phyloP scores from a whole-genome alignment of 2,797 vertebrate genomes.

The Synanceia verrucosa region DNA sequence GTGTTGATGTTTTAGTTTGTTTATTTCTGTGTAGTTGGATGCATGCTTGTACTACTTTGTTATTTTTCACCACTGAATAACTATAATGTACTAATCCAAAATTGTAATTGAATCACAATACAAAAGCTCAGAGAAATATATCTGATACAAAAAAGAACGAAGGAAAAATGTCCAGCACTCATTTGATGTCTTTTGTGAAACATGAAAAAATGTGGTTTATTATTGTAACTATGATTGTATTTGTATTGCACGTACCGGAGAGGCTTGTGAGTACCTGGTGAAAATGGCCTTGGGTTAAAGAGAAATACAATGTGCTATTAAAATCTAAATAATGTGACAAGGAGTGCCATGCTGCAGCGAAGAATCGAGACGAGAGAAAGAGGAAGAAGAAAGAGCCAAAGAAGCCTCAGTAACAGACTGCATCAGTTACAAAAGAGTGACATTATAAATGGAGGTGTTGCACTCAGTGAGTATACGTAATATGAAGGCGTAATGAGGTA shows the following conservation, averaged over 20 bases:
- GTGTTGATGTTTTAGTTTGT: not conserved
- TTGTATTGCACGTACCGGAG: not conserved
- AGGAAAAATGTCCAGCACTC: not conserved
- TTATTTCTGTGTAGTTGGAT: not conserved
- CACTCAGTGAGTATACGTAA: not conserved
- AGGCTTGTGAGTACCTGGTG: not conserved
- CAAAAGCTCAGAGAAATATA: constrained; percentile 1
- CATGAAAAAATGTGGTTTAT: not conserved
- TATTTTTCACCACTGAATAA: not conserved
- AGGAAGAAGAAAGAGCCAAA: not conserved
- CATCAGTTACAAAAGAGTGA: constrained; percentile 12
- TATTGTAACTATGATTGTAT: constrained; percentile 15
- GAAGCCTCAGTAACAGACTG: constrained; percentile 11
- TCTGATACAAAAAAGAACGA: not conserved
- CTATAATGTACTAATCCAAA: not conserved
- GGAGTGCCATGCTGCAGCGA: not conserved
- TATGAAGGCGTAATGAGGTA: constrained; percentile 29
- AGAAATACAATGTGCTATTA: constrained; percentile 14
- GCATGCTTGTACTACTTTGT: not conserved
- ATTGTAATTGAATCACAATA: not conserved
- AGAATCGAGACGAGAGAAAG: not conserved
- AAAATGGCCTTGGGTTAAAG: not conserved
- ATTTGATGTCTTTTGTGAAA: not conserved
- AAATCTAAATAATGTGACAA: constrained; percentile 8
- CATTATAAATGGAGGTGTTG: constrained; percentile 29